A percentile compares a stretch with the other conserved stretches of the same genome.
Conservation (phyloP, 2,113 vertebrate genomes). For the Oophaga pumilio region DNA sequence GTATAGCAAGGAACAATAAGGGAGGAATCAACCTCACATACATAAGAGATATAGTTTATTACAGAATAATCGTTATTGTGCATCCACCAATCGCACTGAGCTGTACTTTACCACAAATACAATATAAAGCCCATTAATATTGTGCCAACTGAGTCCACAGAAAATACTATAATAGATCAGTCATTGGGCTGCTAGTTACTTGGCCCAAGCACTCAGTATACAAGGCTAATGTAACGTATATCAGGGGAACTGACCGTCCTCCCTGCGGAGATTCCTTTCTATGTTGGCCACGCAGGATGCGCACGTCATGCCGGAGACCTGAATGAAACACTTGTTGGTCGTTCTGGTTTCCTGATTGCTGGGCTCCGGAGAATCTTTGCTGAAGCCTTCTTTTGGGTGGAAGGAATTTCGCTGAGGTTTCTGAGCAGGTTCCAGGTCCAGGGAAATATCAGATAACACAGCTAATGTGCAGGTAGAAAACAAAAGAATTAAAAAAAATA, state of each 20-base stretch:
- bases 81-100: too few species aligned
- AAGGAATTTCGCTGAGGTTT: slow-evolving; percentile 60
- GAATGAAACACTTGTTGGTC: slow-evolving; percentile 88
- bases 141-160: too few species aligned
- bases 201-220: neutral
- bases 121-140: too few species aligned
- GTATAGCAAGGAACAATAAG: too few species aligned
- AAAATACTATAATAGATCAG: too few species aligned
- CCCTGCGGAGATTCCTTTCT: slow-evolving; percentile 90
- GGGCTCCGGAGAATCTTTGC: slow-evolving; percentile 55
- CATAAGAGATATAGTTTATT: too few species aligned
- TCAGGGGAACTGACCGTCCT: slow-evolving; percentile 77
- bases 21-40: too few species aligned
- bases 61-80: too few species aligned
- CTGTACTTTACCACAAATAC: too few species aligned
- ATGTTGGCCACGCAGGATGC: slow-evolving; percentile 97
- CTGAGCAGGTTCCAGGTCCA: slow-evolving; percentile 60
- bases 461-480: neutral
- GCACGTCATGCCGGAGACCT: slow-evolving; percentile 95
- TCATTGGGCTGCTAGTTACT: too few species aligned
- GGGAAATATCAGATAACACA: slow-evolving; percentile 24
- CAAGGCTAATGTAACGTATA: neutral
- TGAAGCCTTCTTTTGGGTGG: slow-evolving; percentile 49
- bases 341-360: slow-evolving; percentile 64
- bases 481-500: neutral